Evolutionary conservation across 2,797 vertebrate species (phyloP), one percentile per base, ranked within the genome.

Genomic region (Hypotaenidia okinawae): DNA sequence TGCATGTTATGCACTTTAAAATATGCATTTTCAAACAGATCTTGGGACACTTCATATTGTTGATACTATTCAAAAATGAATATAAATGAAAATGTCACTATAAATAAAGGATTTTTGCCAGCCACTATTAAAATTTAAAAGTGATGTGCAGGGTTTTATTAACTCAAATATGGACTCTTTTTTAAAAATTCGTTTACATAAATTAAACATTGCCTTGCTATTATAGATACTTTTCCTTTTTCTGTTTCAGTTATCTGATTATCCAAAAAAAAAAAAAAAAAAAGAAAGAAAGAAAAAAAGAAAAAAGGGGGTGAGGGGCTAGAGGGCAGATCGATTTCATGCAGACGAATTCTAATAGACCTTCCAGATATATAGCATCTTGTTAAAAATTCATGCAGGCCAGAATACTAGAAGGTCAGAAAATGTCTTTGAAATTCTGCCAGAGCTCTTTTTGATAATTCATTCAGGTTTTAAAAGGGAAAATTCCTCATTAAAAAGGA

Each of bases 351-450:
- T 97, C 94, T 96, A 98, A 97, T 96, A 97, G 97, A 95, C 94
- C 84, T 97, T 97, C 52, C 43, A 97, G 96, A 98, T 98, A 98
- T 96, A 97, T 92, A 96, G 94, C 82, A 97, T 96, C 96, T 97
- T 97, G 95, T 98, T 98, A 98, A 98, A 98, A 98, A 98, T 98
- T 98, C 97, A 98, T 98, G 94, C 93, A 75, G 85, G 80, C 94
- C 95, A 95, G 95, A 97, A 97, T 97, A 97, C 94, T 97, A 97
- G 97, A 98, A 98, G 98, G 97, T 98, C 98, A 98, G 97, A 97
- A 98, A 98, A 98, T 98, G 97, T 92, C 97, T 98, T 98, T 98
- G 98, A 98, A 98, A 98, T 97, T 96, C 96, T 97, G 97, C 96
- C 97, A 97, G 97, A 96, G 92, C 95, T 97, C 96, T 98, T 98